phyloP scores from a whole-genome alignment of 2,113 vertebrate genomes.

The Lutjanus erythropterus region DNA sequence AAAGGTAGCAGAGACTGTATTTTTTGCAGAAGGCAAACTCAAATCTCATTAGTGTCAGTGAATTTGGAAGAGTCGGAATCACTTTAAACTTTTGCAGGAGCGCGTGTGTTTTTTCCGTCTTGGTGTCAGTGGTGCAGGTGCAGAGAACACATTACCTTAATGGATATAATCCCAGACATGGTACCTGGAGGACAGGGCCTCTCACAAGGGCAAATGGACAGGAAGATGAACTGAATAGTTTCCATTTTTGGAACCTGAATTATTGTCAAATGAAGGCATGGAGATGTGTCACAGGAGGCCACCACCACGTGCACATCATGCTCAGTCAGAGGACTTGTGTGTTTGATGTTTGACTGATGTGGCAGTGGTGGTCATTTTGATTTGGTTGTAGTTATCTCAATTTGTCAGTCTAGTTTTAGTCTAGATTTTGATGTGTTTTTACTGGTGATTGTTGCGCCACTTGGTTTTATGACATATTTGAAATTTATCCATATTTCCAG shows the following conservation, averaged over 20 bases:
- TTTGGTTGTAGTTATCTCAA: no score
- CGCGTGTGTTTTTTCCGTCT: neutral
- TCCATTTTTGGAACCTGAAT: neutral
- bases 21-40: neutral
- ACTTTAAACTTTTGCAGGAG: neutral
- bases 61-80: neutral
- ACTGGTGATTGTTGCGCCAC: no score
- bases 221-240: neutral
- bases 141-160: constrained; percentile 17
- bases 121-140: constrained; percentile 11
- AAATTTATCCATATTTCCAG: no score
- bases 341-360: constrained; percentile 27
- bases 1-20: constrained; percentile 6
- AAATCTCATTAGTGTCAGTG: constrained; percentile 29
- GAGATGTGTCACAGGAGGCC: constrained; percentile 8
- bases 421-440: no score
- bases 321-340: constrained; percentile 15
- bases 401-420: no score
- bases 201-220: constrained; percentile 4
- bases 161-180: constrained; percentile 1
- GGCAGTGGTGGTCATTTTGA: no score
- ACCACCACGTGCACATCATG: neutral
- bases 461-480: no score
- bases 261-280: neutral
- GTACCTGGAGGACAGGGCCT: neutral